Conservation (phyloP, 2,113 vertebrate species). For the Girardinichthys multiradiatus region DNA sequence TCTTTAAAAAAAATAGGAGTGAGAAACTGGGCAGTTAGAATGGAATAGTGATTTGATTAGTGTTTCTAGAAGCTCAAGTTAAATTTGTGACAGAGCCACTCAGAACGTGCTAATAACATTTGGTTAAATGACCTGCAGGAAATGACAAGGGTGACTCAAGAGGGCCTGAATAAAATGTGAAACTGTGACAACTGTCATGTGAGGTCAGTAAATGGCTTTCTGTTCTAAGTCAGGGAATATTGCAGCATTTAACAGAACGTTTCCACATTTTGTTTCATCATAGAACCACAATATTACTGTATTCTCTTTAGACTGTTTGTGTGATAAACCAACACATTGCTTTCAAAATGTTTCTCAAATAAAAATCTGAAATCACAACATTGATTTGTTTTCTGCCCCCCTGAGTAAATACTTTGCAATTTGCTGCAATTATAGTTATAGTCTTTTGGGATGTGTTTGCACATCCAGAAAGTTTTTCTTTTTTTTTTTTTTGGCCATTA, state of each 20-base stretch:
- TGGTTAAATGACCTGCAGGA: conserved; percentile 43
- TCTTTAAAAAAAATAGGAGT: not conserved
- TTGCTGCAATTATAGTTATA: too few relatives aligned
- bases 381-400: too few relatives aligned
- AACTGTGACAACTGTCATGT: conserved; percentile 27
- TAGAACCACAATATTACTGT: too few relatives aligned
- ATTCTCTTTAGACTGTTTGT: too few relatives aligned
- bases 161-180: conserved; percentile 14
- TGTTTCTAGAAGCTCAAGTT: conserved; percentile 17
- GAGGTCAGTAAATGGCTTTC: conserved; percentile 36
- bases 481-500: too few relatives aligned
- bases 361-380: too few relatives aligned
- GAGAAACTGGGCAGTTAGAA: conserved; percentile 3
- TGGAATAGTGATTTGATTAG: not conserved
- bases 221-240: conserved; percentile 19
- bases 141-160: conserved; percentile 8
- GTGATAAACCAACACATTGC: too few relatives aligned
- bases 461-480: too few relatives aligned
- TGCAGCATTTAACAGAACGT: conserved; percentile 12
- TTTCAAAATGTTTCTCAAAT: too few relatives aligned
- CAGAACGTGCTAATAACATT: conserved; percentile 11
- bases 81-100: conserved; percentile 10
- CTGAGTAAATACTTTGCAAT: too few relatives aligned
- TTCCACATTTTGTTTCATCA: too few relatives aligned
- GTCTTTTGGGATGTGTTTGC: too few relatives aligned